Conservation (phyloP, 2,113 vertebrate genomes). For the Notothenia coriiceps region DNA sequence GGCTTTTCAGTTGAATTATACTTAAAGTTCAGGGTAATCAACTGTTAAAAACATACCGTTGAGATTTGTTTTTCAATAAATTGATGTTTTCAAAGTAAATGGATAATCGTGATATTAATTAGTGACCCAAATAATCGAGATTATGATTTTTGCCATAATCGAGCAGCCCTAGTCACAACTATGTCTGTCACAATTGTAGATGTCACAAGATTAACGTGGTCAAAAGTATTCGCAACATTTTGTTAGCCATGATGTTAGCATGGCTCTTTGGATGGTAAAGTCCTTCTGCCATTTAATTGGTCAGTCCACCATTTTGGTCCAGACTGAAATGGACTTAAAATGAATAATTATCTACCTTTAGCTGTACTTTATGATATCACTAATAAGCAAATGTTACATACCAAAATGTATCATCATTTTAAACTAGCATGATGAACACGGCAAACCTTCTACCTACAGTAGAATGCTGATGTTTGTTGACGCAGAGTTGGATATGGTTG, state of each 20-base stretch:
- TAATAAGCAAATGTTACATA: not conserved
- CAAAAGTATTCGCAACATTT: not conserved
- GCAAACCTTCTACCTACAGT: not conserved
- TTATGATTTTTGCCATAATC: too few relatives aligned
- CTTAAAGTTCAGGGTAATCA: too few relatives aligned
- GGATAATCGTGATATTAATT: too few relatives aligned
- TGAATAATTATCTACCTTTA: not conserved
- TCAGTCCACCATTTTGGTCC: not conserved
- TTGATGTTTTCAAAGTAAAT: too few relatives aligned
- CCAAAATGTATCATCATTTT: not conserved
- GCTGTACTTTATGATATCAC: not conserved
- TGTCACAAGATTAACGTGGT: too few relatives aligned
- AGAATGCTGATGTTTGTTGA: not conserved
- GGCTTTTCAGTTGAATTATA: too few relatives aligned
- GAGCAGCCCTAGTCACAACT: too few relatives aligned
- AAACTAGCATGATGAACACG: not conserved
- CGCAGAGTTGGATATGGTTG: not conserved
- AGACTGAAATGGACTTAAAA: not conserved
- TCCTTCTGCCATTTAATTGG: not conserved
- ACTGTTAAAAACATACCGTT: too few relatives aligned
- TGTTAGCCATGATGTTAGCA: not conserved
- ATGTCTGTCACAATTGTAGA: too few relatives aligned
- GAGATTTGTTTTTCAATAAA: too few relatives aligned
- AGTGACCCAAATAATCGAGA: too few relatives aligned
- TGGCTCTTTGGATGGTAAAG: not conserved